Percentiles rank a stretch among this genome's conserved stretches.
These are phyloP conservation scores for Sinocyclocheilus maitianheensis DNA, from an alignment of 2,113 vertebrate species.

Conservation along the genomic window DNA sequence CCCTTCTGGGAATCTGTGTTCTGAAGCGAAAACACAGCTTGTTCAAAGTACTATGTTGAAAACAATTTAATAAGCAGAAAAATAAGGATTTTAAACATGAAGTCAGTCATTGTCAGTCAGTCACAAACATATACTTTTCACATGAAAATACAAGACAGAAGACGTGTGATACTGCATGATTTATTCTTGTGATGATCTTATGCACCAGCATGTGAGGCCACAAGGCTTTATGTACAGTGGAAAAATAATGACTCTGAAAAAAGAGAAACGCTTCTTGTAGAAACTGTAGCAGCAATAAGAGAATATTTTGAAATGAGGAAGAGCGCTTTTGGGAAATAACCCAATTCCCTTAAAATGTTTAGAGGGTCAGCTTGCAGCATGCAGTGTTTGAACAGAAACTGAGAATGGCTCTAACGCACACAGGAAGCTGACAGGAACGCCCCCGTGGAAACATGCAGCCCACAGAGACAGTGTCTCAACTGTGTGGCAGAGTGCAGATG, in stretches of 20 bases:
- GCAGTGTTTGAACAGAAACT: constrained; percentile 22
- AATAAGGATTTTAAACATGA: neutral
- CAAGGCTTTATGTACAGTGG: neutral
- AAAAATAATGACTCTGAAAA: neutral
- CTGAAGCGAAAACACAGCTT: neutral
- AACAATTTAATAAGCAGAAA: neutral
- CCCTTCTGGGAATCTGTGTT: constrained; percentile 11
- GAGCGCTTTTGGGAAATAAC: constrained; percentile 48
- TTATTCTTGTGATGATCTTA: neutral
- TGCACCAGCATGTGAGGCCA: neutral
- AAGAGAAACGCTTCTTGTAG: neutral
- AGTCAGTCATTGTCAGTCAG: neutral
- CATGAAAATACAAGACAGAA: neutral
- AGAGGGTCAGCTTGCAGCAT: constrained; percentile 9
- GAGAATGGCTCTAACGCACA: constrained; percentile 12
- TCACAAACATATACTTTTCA: neutral
- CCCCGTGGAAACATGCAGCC: constrained; percentile 2
- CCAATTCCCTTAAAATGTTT: constrained; percentile 38
- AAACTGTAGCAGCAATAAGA: neutral
- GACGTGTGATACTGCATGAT: constrained; percentile 5
- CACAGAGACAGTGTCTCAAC: constrained; percentile 6
- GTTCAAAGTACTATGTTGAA: neutral
- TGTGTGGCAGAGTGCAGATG: neutral
- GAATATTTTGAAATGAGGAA: constrained; percentile 49
- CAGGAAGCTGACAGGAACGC: constrained; percentile 44